Base-by-base conservation (phyloP, 2,888 invertebrate genomes). In the Drosophila cyrtoloma region DNA sequence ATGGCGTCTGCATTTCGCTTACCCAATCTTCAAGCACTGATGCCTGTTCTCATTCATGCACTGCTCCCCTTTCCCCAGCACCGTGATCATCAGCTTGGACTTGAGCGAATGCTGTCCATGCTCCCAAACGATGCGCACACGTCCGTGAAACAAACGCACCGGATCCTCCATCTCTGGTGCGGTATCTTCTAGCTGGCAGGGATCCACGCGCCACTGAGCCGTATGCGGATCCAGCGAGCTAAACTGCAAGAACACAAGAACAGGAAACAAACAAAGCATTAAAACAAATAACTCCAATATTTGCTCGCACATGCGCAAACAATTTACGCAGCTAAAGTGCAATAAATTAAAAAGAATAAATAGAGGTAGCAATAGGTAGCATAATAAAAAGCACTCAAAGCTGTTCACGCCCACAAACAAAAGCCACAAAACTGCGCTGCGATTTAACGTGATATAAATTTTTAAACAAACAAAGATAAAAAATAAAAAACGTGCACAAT, bases 191-290 rank as follows among this genome's bases (percentile, higher is more conserved):
- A 93, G 76, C 76, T 92, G 91, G 81, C 95, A 95, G 1, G 95
- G 94, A 71, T 95, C 94, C 33, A 95, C 89, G 22, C 94, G 94
- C 95, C 95, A 95, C 86, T 94, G 94, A 33, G 95, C 94, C 57
- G 91, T 91, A 35, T 91, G 92, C 7, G 92, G 92, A 81, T 93
- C 92, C 77, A 92, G 44, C 2, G 93, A 92, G 75, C 92, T 93
- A 68, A 93, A 93, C 93, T 93, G 85, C 42, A 74, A 53, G 1
- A 9, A 16, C 30, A 59, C 71, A 63, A 28, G 65, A 14, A 22
- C 22, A 35, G 35, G 14, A 3, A 55, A 19, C 4, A 28, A 12
- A 42, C 39, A 35, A 12, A 19, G 35, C 47, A 32, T 71, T 28
- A 35, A 26, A 33, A 28, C 9, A 50, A 37, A 50, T 32, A 65